A percentile compares a stretch with the other conserved stretches of the same genome.
Conservation (phyloP, 2,797 vertebrate species). For the Tarsius wallacei region DNA sequence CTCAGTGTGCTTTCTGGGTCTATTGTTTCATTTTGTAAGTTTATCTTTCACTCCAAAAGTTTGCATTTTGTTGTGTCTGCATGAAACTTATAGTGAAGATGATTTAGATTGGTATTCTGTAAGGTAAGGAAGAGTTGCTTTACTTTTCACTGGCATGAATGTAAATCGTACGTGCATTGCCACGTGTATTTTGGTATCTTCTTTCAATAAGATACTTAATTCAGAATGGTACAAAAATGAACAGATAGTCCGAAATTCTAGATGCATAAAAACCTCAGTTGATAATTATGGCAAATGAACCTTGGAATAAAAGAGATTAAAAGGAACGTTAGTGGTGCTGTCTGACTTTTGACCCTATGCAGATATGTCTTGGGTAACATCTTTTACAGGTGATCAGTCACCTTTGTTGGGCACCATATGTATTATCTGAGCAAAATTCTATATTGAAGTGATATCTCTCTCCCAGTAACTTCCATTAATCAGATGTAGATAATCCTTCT, state of each 20-base stretch:
- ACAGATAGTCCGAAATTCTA: not conserved
- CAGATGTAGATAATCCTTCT: not conserved
- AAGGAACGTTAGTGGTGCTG: not conserved
- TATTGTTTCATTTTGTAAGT: not conserved
- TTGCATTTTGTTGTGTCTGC: not conserved
- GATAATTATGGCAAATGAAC: not conserved
- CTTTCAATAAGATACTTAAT: constrained; percentile 22
- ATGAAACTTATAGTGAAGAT: not conserved
- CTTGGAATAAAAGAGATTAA: not conserved
- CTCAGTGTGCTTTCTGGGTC: not conserved
- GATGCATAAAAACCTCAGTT: not conserved
- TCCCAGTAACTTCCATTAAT: not conserved
- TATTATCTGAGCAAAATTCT: not conserved
- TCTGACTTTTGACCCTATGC: not conserved
- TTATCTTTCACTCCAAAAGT: not conserved
- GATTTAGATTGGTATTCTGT: not conserved
- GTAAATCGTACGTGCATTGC: not conserved
- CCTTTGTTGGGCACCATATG: not conserved
- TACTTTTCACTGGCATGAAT: not conserved
- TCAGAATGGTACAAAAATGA: not conserved
- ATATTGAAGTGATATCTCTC: not conserved
- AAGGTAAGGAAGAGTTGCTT: not conserved
- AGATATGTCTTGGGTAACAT: not conserved
- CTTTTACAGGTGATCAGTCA: not conserved
- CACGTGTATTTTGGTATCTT: not conserved